Base-by-base conservation (phyloP, 2,113 vertebrate genomes). In the Eolophus roseicapilla region DNA sequence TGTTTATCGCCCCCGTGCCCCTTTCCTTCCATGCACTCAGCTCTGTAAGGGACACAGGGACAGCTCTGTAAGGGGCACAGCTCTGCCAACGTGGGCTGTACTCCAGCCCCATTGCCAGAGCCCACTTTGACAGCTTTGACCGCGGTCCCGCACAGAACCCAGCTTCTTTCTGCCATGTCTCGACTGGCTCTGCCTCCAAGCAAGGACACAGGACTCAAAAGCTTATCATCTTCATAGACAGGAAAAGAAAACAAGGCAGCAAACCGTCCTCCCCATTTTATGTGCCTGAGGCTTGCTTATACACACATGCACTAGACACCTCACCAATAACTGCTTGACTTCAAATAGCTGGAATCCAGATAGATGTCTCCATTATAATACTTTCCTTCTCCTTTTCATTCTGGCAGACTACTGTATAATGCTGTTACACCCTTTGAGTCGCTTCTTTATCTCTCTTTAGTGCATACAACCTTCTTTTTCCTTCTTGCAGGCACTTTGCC, bases 41-140 rank as follows among this genome's bases (percentile, higher is more conserved):
- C 57, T 37, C 50, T 11, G 53, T 16, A 11, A 47, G 41, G 14
- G 68, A 11, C 29, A 43, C 0, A 2, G 17, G 39, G 39, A 41
- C 75, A 17, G 33, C 57, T 37, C 50, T 11, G 53, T 16, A 11
- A 47, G 41, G 17, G 68, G 9, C 29, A 43, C 0, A 2, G 17
- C 68, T 8, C 46, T 11, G 29, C 44, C 2, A 6, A 17, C 23
- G 5, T 1, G 1, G 35, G 20, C 29, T 27, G 41, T 10, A 3
- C 60, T 31, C 39, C 57, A 46, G 35, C 67, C 83, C 47, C 82
- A 8, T 0, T 25, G 57, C 35, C 27, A 37, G 27, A 27, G 46
- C 17, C 0, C 3, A 5, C 29, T 21, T 6, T 1, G 24, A 11
- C 33, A 21, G 18, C 6, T 11, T 2, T 2, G 39, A 43, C 21